Conservation (phyloP, 2,888 invertebrate species). For the Eurois occulta region DNA sequence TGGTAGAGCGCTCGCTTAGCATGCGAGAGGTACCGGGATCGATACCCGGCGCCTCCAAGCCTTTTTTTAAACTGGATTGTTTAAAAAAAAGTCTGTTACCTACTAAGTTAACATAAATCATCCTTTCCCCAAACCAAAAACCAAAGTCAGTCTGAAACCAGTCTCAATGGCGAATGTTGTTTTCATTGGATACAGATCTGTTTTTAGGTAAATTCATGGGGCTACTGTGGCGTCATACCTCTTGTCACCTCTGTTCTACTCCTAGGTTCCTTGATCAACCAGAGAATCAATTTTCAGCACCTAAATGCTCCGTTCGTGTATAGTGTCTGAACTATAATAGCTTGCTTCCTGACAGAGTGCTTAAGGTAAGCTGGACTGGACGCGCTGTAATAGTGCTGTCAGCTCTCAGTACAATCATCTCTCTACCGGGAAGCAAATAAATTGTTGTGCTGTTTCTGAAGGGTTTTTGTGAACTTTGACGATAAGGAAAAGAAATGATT, state of each 20-base stretch:
- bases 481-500: background rate
- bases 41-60: conserved; percentile 86
- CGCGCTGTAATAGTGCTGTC: conserved; percentile 25
- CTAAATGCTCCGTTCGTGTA: background rate
- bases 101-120: no score
- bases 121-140: no score
- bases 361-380: conserved; percentile 9
- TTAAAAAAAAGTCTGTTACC: background rate
- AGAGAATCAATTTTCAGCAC: conserved; percentile 3
- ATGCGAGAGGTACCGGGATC: conserved; percentile 90
- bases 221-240: background rate
- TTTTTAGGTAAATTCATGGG: background rate
- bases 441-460: conserved; percentile 11
- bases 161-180: background rate
- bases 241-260: background rate
- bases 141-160: background rate
- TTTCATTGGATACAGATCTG: background rate
- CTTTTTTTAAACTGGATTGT: background rate
- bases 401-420: background rate
- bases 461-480: conserved; percentile 3
- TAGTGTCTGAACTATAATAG: conserved; percentile 23
- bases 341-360: conserved; percentile 27
- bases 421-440: background rate
- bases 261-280: background rate
- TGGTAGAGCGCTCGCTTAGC: conserved; percentile 88